A percentile compares a stretch with the other conserved stretches of the same genome.
phyloP scores from a whole-genome alignment of 2,888 invertebrate genomes.

The Polymixis lichenea region DNA sequence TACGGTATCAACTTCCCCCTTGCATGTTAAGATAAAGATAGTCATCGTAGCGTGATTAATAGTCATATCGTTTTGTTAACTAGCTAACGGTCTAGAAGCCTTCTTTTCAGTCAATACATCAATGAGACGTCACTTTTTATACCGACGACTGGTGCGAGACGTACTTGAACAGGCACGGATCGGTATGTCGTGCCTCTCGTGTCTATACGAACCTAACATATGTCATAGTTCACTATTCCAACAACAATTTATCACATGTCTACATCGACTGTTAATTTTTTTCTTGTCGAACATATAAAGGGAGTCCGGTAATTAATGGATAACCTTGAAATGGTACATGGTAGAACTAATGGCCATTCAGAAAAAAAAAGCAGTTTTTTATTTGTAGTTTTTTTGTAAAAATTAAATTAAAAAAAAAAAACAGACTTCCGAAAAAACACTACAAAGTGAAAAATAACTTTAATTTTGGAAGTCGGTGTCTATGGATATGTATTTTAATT shows the following conservation, averaged over 20 bases:
- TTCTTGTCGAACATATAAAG: slow-evolving; percentile 65
- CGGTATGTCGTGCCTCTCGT: slow-evolving; percentile 76
- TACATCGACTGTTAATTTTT: slow-evolving; percentile 76
- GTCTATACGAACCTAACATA: slow-evolving; percentile 74
- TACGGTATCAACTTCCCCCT: slow-evolving; percentile 41
- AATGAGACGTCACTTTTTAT: slow-evolving; percentile 87
- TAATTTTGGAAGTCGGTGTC: no score
- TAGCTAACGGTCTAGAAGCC: slow-evolving; percentile 82
- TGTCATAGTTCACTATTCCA: slow-evolving; percentile 88
- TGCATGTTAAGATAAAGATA: slow-evolving; percentile 74
- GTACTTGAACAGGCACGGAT: slow-evolving; percentile 65
- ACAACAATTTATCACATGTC: slow-evolving; percentile 83
- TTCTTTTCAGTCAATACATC: slow-evolving; percentile 85
- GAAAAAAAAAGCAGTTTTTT: no score
- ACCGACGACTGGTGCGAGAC: slow-evolving; percentile 60
- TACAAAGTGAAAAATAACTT: no score
- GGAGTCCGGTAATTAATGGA: no score
- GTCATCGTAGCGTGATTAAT: slow-evolving; percentile 80
- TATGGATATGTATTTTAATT: no score
- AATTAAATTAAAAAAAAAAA: no score
- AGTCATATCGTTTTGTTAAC: slow-evolving; percentile 84
- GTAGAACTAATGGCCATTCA: no score
- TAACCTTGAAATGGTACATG: no score
- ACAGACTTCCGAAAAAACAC: no score
- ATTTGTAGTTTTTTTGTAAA: no score